Evolutionary conservation across 1,140 invertebrate species (phyloP).

Genomic region (Drosophila navojoa): DNA sequence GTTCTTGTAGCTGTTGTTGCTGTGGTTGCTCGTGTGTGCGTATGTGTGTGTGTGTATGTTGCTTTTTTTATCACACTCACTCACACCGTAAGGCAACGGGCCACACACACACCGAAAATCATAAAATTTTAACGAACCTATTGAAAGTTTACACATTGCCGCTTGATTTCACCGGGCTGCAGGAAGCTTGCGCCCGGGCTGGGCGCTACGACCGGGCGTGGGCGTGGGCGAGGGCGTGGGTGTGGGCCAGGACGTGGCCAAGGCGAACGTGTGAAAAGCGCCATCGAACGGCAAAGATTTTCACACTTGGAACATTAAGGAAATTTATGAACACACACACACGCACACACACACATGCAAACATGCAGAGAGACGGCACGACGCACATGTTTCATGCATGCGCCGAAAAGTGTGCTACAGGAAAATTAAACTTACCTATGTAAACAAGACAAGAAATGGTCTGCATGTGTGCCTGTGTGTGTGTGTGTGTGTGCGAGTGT

Average conservation of each 20-base stretch:
- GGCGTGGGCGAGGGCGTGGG: slow-evolving; percentile 12
- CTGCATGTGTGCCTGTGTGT: slow-evolving; percentile 19
- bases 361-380: slow-evolving; percentile 17
- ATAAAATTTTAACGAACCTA: slow-evolving; percentile 83
- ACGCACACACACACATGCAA: slow-evolving; percentile 22
- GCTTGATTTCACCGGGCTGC: slow-evolving; percentile 68
- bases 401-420: slow-evolving; percentile 76
- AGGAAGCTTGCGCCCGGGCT: slow-evolving; percentile 21
- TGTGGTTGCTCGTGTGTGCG: slow-evolving; percentile 4
- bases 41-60: not conserved
- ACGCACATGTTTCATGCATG: slow-evolving; percentile 71
- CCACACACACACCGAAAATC: slow-evolving; percentile 64
- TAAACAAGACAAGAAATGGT: slow-evolving; percentile 66
- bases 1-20: slow-evolving; percentile 4
- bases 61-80: slow-evolving; percentile 37
- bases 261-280: slow-evolving; percentile 81
- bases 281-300: slow-evolving; percentile 84
- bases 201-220: slow-evolving; percentile 2
- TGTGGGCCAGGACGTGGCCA: slow-evolving; percentile 5
- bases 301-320: slow-evolving; percentile 79
- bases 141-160: slow-evolving; percentile 82
- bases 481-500: slow-evolving; percentile 35
- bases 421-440: slow-evolving; percentile 84
- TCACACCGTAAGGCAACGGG: not conserved
- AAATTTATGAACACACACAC: slow-evolving; percentile 74